Conservation (phyloP, 2,113 vertebrate genomes). For the Brienomyrus longianalis region DNA sequence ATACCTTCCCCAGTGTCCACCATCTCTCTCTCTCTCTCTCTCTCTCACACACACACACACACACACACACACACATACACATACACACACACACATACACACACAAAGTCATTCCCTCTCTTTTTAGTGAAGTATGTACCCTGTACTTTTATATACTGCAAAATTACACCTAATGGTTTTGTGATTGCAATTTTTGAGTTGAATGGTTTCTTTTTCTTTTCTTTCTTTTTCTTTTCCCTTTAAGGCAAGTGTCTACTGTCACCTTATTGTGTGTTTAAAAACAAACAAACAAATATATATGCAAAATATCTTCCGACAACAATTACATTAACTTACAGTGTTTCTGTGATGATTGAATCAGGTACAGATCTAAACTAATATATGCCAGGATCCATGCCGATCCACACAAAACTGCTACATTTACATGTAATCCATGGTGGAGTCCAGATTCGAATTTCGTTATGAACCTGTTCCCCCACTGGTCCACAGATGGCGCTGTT, state of each 20-base stretch:
- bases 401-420: neutral
- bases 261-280: neutral
- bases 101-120: too few relatives aligned
- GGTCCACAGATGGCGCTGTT: conserved; percentile 82
- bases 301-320: neutral
- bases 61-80: too few relatives aligned
- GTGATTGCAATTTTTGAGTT: neutral
- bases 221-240: neutral
- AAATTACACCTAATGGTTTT: too few relatives aligned
- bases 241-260: neutral
- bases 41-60: too few relatives aligned
- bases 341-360: neutral
- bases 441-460: neutral
- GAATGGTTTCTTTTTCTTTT: neutral
- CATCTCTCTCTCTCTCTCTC: neutral
- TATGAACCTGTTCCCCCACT: conserved; percentile 17
- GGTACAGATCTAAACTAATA: neutral
- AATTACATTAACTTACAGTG: neutral
- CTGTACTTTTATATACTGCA: too few relatives aligned
- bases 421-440: neutral
- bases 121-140: too few relatives aligned
- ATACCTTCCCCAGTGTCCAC: neutral
- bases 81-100: too few relatives aligned
- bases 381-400: neutral
- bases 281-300: neutral